Conservation (phyloP, 2,113 vertebrate species). For the Apteryx mantelli region DNA sequence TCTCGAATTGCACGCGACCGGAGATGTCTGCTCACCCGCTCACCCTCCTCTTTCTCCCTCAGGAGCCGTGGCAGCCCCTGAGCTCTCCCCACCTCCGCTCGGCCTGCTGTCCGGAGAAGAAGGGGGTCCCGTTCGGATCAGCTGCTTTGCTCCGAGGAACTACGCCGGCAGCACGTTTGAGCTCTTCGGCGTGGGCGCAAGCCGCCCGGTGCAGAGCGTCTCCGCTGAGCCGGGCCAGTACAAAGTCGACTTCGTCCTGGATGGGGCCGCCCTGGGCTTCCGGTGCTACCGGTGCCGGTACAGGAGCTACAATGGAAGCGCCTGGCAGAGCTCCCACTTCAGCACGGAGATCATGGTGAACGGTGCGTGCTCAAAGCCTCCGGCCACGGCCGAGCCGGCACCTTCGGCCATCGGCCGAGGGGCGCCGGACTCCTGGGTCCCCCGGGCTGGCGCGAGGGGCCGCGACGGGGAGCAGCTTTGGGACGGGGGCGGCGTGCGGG, state of each 20-base stretch:
- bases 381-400: too few species aligned
- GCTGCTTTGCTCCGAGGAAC: background rate
- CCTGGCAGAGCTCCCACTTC: background rate
- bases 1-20: too few species aligned
- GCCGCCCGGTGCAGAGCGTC: rapidly evolving
- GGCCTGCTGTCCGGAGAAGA: background rate
- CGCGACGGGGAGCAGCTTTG: too few species aligned
- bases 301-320: background rate
- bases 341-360: background rate
- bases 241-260: background rate
- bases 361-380: background rate
- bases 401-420: too few species aligned
- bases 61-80: background rate
- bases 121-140: background rate
- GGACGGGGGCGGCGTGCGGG: too few species aligned
- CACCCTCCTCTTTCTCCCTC: too few species aligned
- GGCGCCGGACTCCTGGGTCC: too few species aligned
- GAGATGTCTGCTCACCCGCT: too few species aligned
- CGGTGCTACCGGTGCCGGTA: background rate
- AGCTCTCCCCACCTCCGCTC: background rate
- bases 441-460: too few species aligned
- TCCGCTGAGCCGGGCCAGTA: rapidly evolving
- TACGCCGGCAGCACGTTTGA: background rate
- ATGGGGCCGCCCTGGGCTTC: rapidly evolving
- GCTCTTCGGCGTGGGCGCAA: rapidly evolving